These are phyloP conservation scores for Sarcophilus harrisii DNA, from an alignment of 2,797 vertebrate species.

Conservation along the genomic window DNA sequence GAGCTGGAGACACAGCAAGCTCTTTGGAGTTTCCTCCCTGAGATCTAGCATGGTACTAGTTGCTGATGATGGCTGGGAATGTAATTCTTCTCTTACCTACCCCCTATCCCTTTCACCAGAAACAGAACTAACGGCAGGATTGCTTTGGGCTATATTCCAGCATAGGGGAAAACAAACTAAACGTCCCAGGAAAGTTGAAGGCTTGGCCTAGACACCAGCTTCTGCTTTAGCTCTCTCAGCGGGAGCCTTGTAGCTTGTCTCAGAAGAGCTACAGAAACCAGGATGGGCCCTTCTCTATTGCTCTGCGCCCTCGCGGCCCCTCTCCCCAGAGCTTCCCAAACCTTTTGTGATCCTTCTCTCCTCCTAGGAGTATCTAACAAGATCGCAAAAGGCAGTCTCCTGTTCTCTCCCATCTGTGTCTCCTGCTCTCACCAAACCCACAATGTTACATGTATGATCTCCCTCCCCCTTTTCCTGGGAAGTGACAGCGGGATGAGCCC, in stretches of 20 bases:
- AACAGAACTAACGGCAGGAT: background rate
- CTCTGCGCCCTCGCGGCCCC: background rate
- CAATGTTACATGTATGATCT: background rate
- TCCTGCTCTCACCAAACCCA: background rate
- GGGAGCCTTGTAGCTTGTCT: background rate
- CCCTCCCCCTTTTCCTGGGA: background rate
- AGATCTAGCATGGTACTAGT: background rate
- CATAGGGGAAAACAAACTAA: background rate
- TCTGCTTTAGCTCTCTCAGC: background rate
- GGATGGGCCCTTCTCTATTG: background rate
- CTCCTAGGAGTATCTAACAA: background rate
- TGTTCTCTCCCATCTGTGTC: background rate
- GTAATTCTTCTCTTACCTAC: background rate
- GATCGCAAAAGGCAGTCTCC: background rate
- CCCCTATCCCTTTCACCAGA: background rate
- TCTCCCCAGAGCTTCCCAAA: background rate
- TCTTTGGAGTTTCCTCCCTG: background rate
- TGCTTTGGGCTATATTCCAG: background rate
- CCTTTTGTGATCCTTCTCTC: background rate
- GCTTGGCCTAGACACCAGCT: background rate
- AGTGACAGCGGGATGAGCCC: background rate
- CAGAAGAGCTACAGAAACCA: background rate
- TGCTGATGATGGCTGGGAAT: background rate
- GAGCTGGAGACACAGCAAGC: background rate
- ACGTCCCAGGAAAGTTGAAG: background rate